phyloP scores from a whole-genome alignment of 2,888 invertebrate species.

The Cyclophora albipunctata region DNA sequence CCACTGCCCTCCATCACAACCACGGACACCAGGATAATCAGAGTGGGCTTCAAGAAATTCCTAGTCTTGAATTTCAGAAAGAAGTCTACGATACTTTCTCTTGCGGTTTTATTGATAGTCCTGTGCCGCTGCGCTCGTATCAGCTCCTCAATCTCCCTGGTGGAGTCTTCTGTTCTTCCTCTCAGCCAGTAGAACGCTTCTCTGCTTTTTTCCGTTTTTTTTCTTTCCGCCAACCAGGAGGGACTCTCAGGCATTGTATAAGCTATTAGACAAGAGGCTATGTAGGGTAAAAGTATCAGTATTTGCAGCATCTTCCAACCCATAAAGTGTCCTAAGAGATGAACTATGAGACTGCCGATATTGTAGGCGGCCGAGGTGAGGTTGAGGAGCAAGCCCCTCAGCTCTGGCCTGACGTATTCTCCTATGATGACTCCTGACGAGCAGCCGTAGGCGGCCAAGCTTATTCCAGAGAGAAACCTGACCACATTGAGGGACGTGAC shows the following conservation, averaged over 20 bases:
- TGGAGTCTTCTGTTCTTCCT: slow-evolving; percentile 50
- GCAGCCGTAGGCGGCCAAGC: slow-evolving; percentile 16
- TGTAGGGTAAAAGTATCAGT: slow-evolving; percentile 16
- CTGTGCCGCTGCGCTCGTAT: slow-evolving; percentile 27
- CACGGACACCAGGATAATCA: slow-evolving; percentile 30
- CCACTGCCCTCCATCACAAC: slow-evolving; percentile 42
- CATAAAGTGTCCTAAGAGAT: slow-evolving; percentile 21
- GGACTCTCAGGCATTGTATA: slow-evolving; percentile 30
- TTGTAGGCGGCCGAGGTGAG: slow-evolving; percentile 18
- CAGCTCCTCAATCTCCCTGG: slow-evolving; percentile 35
- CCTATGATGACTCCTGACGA: slow-evolving; percentile 26
- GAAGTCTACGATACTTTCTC: slow-evolving; percentile 16
- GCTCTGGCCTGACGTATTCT: slow-evolving; percentile 24
- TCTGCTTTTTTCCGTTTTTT: slow-evolving; percentile 16
- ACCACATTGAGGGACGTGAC: slow-evolving; percentile 21
- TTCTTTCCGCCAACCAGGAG: slow-evolving; percentile 21
- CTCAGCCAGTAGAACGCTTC: slow-evolving; percentile 60
- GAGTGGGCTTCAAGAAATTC: slow-evolving; percentile 41
- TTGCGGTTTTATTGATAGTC: slow-evolving; percentile 8
- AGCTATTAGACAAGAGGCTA: slow-evolving; percentile 12
- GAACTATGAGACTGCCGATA: slow-evolving; percentile 19
- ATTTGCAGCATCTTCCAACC: slow-evolving; percentile 29
- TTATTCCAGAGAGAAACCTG: slow-evolving; percentile 22
- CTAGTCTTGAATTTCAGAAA: slow-evolving; percentile 35
- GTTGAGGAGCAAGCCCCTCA: slow-evolving; percentile 27